Evolutionary conservation across 2,888 invertebrate genomes (phyloP), one percentile per base, ranked within the genome.

Genomic region (Seladonia tumulorum): DNA sequence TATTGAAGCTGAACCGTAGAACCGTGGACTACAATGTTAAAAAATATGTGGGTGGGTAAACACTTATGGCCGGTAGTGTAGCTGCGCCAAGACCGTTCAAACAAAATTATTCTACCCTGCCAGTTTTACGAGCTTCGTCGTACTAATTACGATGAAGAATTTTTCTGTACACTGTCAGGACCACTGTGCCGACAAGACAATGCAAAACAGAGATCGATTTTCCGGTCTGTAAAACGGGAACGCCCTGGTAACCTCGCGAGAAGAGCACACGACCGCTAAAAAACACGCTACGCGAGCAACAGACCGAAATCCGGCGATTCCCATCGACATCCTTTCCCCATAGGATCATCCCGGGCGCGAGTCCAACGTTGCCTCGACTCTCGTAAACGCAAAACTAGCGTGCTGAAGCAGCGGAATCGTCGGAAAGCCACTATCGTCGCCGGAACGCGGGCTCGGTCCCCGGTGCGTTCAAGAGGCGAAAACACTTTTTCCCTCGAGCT

Each of bases 401-500:
- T 63, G 63, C 63, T 16, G 63, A 29, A 63, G 29, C 29, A 18
- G 63, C 63, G 63, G 29, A 63, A 29, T 63, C 29, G 63, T 63
- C 29, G 29, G 29, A 8, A 63, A 63, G 29, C 63, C 29, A 16
- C 63, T 25, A 57, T 25, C 63, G 29, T 2, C 5, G 29, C 14
- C 16, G 29, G 14, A 29, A 29, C 25, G 5, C 29, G 63, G 5
- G 7, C 16, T 29, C 73, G 66, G 42, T 42, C 29, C 47, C 29
- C n/a, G 16, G 18, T 72, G 72, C n/a, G 79, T 47, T 72, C 47
- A 73, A 79, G 47, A 29, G 72, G 45, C 71, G 57, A 47, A 76
- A 76, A 72, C 25, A 42, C 72, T 74, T 49, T 72, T 63, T 72
- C 63, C 35, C 76, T 35, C 60, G 66, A 47, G 25, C 29, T 29